These are phyloP conservation scores for Mesocentrotus franciscanus DNA, from an alignment of 53 echinoderm and acorn worm species.

Conservation along the genomic window DNA sequence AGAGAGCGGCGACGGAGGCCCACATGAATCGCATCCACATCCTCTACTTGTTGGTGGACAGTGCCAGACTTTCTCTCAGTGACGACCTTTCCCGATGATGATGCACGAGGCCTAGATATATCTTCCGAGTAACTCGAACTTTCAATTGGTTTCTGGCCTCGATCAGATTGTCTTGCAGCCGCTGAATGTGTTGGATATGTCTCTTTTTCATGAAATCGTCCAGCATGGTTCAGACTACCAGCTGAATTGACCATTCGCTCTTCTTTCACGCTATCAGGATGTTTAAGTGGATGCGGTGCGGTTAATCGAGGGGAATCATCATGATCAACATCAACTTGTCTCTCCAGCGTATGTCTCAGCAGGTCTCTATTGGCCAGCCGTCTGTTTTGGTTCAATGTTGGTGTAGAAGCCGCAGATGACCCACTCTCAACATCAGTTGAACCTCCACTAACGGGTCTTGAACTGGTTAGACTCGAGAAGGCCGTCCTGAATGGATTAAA, in stretches of 20 bases:
- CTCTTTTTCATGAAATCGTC: not conserved
- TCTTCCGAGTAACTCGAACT: not conserved
- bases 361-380: not conserved
- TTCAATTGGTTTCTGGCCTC: not conserved
- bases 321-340: not conserved
- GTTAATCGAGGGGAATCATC: not conserved
- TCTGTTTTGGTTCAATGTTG: not conserved
- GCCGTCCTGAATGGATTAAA: too few relatives aligned
- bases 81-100: not conserved
- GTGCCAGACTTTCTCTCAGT: not conserved
- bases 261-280: not conserved
- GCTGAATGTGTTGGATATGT: not conserved
- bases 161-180: not conserved
- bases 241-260: not conserved
- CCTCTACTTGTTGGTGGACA: not conserved
- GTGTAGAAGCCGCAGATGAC: conserved; percentile 10
- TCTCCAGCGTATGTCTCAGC: not conserved
- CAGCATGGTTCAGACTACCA: not conserved
- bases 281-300: not conserved
- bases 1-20: not conserved
- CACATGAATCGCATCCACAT: not conserved
- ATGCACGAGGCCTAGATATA: not conserved
- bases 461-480: not conserved
- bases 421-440: not conserved
- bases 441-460: not conserved